A percentile compares a stretch with the other conserved stretches of the same genome.
Evolutionary conservation across 1,140 invertebrate genomes (phyloP).

Genomic region (Megalonaias nervosa): DNA sequence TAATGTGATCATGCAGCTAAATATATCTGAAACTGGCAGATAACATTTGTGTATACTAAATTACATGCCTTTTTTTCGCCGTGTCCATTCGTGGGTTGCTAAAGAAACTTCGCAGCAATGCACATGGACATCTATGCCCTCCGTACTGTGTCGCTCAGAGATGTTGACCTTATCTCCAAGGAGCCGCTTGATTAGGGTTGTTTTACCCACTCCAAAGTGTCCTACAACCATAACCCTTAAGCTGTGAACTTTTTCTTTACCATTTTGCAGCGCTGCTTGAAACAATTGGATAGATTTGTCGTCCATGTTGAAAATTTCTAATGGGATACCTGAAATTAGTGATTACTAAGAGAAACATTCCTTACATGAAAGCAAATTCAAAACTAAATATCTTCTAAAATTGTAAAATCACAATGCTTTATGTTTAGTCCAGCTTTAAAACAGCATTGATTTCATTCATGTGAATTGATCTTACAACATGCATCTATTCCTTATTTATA

Average conservation of each 20-base stretch:
- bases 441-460: too few relatives aligned
- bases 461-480: too few relatives aligned
- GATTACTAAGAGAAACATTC: too few relatives aligned
- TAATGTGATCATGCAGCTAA: too few relatives aligned
- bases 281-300: conserved; percentile 6
- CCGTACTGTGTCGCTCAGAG: not conserved
- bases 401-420: too few relatives aligned
- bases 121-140: conserved; percentile 13
- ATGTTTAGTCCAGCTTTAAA: too few relatives aligned
- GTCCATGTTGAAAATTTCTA: conserved; percentile 10
- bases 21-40: too few relatives aligned
- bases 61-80: not conserved
- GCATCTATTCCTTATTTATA: too few relatives aligned
- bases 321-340: not conserved
- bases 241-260: conserved; percentile 3
- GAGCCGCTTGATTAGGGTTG: conserved; percentile 6
- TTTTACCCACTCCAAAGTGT: conserved; percentile 4
- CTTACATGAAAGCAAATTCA: too few relatives aligned
- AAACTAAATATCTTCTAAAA: too few relatives aligned
- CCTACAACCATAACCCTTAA: conserved; percentile 9
- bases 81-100: not conserved
- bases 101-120: conserved; percentile 5
- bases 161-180: conserved; percentile 11
- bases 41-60: too few relatives aligned
- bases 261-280: not conserved